Evolutionary conservation across 2,797 vertebrate species (phyloP).

Genomic region (Steatocranus sp.): DNA sequence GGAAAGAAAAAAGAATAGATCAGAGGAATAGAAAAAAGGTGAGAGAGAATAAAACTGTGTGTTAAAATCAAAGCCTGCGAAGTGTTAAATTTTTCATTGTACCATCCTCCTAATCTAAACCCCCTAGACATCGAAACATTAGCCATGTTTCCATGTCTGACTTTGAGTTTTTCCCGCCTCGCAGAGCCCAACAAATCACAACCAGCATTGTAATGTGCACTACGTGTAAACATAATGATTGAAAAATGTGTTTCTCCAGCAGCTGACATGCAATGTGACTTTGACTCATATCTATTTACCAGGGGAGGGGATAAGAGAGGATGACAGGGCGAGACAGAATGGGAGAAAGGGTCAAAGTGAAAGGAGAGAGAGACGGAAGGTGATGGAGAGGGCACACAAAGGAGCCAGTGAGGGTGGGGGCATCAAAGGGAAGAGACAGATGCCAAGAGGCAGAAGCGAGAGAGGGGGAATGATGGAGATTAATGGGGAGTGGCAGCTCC

Average conservation of each 20-base stretch:
- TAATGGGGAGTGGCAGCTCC: slow-evolving; percentile 66
- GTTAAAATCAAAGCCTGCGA: slow-evolving; percentile 49
- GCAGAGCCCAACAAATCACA: slow-evolving; percentile 14
- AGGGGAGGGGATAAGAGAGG: slow-evolving; percentile 26
- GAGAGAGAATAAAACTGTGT: slow-evolving; percentile 40
- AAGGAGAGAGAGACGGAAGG: slow-evolving; percentile 1
- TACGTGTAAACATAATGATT: slow-evolving; percentile 56
- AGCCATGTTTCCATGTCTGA: slow-evolving; percentile 8
- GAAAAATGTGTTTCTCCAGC: slow-evolving; percentile 38
- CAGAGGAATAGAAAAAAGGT: slow-evolving; percentile 37
- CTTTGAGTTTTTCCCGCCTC: slow-evolving; percentile 6
- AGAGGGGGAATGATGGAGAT: slow-evolving; percentile 67
- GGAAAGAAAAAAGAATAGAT: slow-evolving; percentile 36
- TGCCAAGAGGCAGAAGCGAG: slow-evolving; percentile 46
- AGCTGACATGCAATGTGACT: slow-evolving; percentile 42
- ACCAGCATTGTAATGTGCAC: background rate
- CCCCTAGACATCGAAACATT: slow-evolving; percentile 10
- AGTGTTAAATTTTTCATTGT: slow-evolving; percentile 31
- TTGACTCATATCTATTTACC: slow-evolving; percentile 48
- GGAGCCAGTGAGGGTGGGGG: background rate
- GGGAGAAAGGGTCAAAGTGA: slow-evolving; percentile 1
- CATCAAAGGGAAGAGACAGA: slow-evolving; percentile 26
- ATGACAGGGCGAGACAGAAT: slow-evolving; percentile 31
- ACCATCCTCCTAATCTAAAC: slow-evolving; percentile 24
- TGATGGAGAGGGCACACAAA: slow-evolving; percentile 10